A percentile compares a stretch with the other conserved stretches of the same genome.
These are phyloP conservation scores for Mallotus villosus DNA, from an alignment of 2,797 vertebrate genomes.

Conservation along the genomic window DNA sequence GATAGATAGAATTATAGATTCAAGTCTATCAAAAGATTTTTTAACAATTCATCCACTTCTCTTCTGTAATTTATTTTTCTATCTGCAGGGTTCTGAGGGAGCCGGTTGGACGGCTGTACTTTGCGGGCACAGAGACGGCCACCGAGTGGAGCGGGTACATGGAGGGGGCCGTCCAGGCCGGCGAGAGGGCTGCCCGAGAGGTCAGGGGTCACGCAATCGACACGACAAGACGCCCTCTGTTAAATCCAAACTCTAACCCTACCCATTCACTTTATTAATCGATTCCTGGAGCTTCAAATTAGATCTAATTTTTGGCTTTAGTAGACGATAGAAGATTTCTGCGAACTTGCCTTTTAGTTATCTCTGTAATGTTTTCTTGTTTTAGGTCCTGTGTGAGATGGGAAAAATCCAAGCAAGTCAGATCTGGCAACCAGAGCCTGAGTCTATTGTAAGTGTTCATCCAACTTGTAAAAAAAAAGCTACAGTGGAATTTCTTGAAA, in stretches of 20 bases:
- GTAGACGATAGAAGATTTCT: too few relatives aligned
- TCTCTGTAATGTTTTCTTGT: slow-evolving; percentile 19
- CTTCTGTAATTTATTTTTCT: neutral
- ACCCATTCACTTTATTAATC: neutral
- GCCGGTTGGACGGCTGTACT: slow-evolving; percentile 85
- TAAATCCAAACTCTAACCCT: neutral
- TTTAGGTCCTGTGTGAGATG: slow-evolving; percentile 85
- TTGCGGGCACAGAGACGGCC: slow-evolving; percentile 95
- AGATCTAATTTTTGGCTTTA: too few relatives aligned
- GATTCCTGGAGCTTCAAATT: neutral
- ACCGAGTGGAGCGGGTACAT: slow-evolving; percentile 98
- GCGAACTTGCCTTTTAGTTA: too few relatives aligned
- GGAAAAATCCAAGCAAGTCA: slow-evolving; percentile 84
- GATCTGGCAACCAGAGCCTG: slow-evolving; percentile 88
- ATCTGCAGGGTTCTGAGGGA: slow-evolving; percentile 86
- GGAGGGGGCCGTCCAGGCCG: slow-evolving; percentile 94
- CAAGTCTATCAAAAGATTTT: neutral
- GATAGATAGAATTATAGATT: neutral
- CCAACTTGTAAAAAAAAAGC: neutral
- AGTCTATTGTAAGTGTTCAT: slow-evolving; percentile 74
- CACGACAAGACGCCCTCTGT: neutral
- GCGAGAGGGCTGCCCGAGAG: slow-evolving; percentile 94
- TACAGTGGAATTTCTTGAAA: neutral
- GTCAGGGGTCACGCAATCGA: slow-evolving; percentile 60
- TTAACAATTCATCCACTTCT: neutral